Evolutionary conservation across 2,888 invertebrate genomes (phyloP).

Genomic region (Drosophila macrothrix): DNA sequence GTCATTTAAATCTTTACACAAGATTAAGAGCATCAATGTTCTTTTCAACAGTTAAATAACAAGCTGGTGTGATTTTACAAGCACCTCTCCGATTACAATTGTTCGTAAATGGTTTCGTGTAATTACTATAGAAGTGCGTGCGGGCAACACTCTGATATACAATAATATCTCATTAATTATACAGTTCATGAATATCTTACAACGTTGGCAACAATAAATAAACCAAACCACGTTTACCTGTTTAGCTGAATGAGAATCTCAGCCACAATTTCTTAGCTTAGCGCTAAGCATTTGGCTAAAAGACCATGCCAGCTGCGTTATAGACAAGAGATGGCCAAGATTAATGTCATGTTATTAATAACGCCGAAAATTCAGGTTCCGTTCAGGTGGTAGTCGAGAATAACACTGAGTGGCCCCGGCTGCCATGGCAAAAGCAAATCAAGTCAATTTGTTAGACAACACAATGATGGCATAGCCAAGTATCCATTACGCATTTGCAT

Average conservation of each 20-base stretch:
- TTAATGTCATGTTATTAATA: conserved; percentile 75
- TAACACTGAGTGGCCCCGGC: not conserved
- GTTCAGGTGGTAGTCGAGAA: conserved; percentile 51
- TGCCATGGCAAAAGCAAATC: conserved; percentile 54
- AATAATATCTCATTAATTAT: conserved; percentile 47
- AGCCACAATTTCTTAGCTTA: conserved; percentile 64
- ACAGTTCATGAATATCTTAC: conserved; percentile 48
- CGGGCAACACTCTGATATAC: not conserved
- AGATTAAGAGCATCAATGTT: not conserved
- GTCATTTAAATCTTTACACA: not conserved
- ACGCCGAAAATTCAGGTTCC: conserved; percentile 35
- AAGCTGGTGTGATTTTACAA: not conserved
- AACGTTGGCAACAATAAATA: conserved; percentile 28
- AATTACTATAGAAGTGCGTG: conserved; percentile 13
- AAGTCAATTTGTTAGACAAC: conserved; percentile 69
- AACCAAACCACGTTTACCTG: conserved; percentile 39
- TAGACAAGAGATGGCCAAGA: conserved; percentile 50
- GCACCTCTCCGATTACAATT: conserved; percentile 2
- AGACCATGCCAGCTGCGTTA: conserved; percentile 58
- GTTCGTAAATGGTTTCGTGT: conserved; percentile 14
- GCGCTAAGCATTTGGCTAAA: conserved; percentile 65
- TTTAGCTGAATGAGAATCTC: conserved; percentile 52
- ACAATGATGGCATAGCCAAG: conserved; percentile 49
- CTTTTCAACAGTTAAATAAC: not conserved
- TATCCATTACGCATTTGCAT: conserved; percentile 77